Evolutionary conservation across 2,888 invertebrate genomes (phyloP).

Genomic region (Leuctra nigra): DNA sequence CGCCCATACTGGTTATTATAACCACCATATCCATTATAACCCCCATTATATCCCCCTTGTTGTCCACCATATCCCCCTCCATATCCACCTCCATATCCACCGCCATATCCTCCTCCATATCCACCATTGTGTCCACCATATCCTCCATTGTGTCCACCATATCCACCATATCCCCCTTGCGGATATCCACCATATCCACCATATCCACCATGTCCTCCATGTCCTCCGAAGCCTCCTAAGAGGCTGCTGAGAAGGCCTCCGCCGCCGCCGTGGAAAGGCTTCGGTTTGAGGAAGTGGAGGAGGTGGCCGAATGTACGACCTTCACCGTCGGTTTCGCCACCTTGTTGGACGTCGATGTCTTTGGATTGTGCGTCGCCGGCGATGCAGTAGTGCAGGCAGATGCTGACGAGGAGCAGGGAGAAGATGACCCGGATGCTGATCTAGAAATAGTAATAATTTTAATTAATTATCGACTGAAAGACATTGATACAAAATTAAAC

Average conservation of each 20-base stretch:
- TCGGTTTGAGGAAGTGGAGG: not conserved
- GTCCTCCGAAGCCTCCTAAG: too few species aligned
- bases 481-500: too few species aligned
- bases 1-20: not conserved
- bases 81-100: constrained; percentile 7
- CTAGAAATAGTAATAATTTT: not conserved
- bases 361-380: not conserved
- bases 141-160: not conserved
- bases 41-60: not conserved
- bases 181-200: not conserved
- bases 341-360: not conserved
- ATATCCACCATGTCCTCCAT: too few species aligned
- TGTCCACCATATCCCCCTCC: not conserved
- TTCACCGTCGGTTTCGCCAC: not conserved
- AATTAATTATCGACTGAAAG: too few species aligned
- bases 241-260: not conserved
- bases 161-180: too few species aligned
- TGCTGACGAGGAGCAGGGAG: not conserved
- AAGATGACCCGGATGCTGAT: not conserved
- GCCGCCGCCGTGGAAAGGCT: not conserved
- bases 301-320: constrained; percentile 2
- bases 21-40: not conserved
- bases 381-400: not conserved
- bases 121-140: not conserved
- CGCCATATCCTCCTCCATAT: not conserved